Base-by-base conservation (phyloP, 2,888 invertebrate species). In the Punctoribates punctum region DNA sequence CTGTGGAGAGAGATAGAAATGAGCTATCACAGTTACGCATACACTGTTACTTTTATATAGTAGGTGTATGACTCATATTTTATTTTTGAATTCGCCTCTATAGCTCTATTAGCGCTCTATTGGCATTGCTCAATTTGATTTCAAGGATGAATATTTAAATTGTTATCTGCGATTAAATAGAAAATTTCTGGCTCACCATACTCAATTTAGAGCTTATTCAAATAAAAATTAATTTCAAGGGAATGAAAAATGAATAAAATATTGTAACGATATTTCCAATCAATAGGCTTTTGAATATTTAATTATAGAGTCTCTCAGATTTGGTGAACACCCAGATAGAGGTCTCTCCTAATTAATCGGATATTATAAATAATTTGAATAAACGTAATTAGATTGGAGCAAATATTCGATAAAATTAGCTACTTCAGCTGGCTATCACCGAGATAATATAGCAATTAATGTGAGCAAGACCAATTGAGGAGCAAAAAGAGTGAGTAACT, bases 291-390 rank as follows among this genome's bases (percentile, higher is more conserved):
- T n/a, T 6, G n/a, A 11, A 15, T 54, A 54, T 20, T 60, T 60
- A 60, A 23, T 23, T 60, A 25, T 60, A 60, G 57, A 20, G 1
- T 60, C n/a, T 5, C 4, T 25, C 11, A 60, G 4, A 29, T 62
- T 8, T 67, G 67, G 67, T 67, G 38, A 67, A 67, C 67, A 67
- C 67, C 67, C 67, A 67, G 38, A 62, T 67, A 67, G 67, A 67
- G 67, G 67, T 67, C 67, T 67, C 67, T 67, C 34, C 6, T 67
- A 38, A 67, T 67, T 67, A 62, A 13, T n/a, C 62, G 62, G 62
- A 62, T 62, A 62, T 27, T 62, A 57, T 57, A 57, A 57, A 57
- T 25, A 17, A 25, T 25, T 57, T 17, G 20, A 57, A 57, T 62
- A 62, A 62, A 2, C 62, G 9, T 8, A 54, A 54, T 20, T 54